Conservation (phyloP, 2,113 vertebrate species). For the Dissostichus mawsoni region DNA sequence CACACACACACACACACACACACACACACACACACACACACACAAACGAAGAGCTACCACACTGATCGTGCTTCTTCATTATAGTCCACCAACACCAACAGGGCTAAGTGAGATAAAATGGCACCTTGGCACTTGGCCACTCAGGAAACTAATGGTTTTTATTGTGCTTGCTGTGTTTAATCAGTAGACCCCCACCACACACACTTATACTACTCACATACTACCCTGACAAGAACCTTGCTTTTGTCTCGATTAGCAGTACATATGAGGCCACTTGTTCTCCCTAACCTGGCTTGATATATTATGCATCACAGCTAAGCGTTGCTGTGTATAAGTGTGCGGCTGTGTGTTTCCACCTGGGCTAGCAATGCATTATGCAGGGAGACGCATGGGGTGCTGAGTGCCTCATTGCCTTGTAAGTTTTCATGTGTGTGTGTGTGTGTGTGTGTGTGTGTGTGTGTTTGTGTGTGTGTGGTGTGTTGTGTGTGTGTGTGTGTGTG, state of each 20-base stretch:
- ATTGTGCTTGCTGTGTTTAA: conserved; percentile 27
- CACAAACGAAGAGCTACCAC: not conserved
- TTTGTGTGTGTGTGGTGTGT: not conserved
- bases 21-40: no score
- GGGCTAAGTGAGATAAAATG: conserved; percentile 25
- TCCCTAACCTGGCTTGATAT: conserved; percentile 30
- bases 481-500: no score
- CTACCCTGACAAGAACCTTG: not conserved
- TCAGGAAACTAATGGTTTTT: conserved; percentile 2
- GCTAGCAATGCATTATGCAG: conserved; percentile 35
- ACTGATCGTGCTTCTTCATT: conserved; percentile 4
- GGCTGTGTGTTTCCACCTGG: conserved; percentile 18
- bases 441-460: not conserved
- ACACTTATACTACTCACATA: conserved; percentile 14
- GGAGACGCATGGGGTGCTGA: conserved; percentile 11
- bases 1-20: no score
- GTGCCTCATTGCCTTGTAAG: not conserved
- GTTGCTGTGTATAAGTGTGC: not conserved
- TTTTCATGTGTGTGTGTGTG: not conserved
- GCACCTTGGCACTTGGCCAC: not conserved
- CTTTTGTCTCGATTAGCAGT: conserved; percentile 42
- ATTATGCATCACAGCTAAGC: conserved; percentile 32
- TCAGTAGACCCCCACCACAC: conserved; percentile 9
- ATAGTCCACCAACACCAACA: conserved; percentile 8
- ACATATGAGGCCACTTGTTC: conserved; percentile 35